These are phyloP conservation scores for Daubentonia madagascariensis DNA, from an alignment of 2,113 vertebrate species.

Conservation along the genomic window DNA sequence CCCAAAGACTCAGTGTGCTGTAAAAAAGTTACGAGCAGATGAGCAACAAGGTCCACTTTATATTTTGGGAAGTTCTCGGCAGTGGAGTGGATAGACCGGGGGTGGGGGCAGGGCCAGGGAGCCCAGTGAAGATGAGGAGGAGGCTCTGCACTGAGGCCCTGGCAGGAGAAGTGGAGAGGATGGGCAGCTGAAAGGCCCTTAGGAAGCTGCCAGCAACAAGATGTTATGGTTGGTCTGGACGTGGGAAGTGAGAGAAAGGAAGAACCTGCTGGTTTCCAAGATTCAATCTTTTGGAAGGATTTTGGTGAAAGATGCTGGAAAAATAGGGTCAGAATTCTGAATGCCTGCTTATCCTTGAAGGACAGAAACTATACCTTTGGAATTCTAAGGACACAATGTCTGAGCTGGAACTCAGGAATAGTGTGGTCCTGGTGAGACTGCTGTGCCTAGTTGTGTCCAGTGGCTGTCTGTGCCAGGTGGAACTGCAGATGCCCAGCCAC, in stretches of 20 bases:
- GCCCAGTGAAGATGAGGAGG: background rate
- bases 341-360: background rate
- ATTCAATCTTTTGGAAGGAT: background rate
- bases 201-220: no score
- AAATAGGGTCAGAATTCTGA: background rate
- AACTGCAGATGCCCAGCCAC: background rate
- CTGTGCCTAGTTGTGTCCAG: no score
- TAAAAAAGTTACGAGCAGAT: background rate
- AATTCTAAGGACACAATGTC: background rate
- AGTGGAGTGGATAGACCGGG: background rate
- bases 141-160: no score
- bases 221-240: background rate
- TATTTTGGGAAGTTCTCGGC: background rate
- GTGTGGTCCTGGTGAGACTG: accelerated
- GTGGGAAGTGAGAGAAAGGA: no score
- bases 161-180: background rate
- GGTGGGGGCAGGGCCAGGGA: background rate
- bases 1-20: background rate
- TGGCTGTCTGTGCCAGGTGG: background rate
- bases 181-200: accelerated
- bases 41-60: background rate
- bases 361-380: background rate
- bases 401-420: background rate
- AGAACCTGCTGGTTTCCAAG: background rate
- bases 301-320: background rate